Evolutionary conservation across 2,797 vertebrate genomes (phyloP).

Genomic region (Alectoris magna): DNA sequence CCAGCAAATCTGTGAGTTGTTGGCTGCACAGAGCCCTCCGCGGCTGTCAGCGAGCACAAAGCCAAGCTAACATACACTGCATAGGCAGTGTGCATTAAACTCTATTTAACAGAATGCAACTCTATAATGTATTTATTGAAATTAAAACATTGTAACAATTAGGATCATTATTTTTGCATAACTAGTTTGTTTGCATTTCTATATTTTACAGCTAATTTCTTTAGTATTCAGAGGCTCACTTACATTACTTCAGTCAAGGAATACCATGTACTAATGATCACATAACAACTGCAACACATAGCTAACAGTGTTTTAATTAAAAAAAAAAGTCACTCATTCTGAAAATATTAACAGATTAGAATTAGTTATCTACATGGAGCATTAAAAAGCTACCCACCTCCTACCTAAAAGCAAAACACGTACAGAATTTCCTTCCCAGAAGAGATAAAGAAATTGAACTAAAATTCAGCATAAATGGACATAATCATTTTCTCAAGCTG

Average conservation of each 20-base stretch:
- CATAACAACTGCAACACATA: rapidly evolving
- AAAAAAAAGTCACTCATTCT: neutral
- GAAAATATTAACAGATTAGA: neutral
- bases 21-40: no score
- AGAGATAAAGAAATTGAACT: neutral
- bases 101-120: neutral
- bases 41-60: neutral
- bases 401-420: neutral
- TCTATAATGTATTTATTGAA: neutral
- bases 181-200: neutral
- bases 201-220: neutral
- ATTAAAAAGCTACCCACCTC: neutral
- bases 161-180: neutral
- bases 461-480: slow-evolving; percentile 51
- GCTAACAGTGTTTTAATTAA: neutral
- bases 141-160: neutral
- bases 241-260: neutral
- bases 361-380: neutral
- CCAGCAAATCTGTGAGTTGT: neutral
- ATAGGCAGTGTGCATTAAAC: neutral
- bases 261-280: neutral
- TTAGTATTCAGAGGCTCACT: neutral
- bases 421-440: neutral
- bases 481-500: slow-evolving; percentile 9
- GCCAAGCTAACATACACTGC: neutral